Evolutionary conservation across 2,113 vertebrate genomes (phyloP).

Genomic region (Oenanthe oenanthe): DNA sequence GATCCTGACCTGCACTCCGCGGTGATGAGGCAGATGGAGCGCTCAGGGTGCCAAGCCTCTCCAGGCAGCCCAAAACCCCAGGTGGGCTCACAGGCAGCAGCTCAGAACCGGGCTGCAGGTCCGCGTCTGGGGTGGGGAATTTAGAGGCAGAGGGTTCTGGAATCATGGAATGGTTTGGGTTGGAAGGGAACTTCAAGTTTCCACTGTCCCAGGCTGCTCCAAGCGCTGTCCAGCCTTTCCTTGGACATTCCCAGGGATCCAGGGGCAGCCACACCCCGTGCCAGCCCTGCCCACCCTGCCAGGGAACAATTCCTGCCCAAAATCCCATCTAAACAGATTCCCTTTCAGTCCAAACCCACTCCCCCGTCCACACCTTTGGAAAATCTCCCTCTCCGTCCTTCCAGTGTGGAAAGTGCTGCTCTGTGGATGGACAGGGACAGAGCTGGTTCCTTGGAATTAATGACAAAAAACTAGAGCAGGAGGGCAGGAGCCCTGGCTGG

Average conservation of each 20-base stretch:
- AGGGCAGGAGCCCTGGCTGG: neutral
- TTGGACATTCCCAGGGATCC: neutral
- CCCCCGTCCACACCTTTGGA: neutral
- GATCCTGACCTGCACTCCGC: neutral
- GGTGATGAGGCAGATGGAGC: neutral
- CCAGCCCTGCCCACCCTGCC: neutral
- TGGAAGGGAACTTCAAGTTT: neutral
- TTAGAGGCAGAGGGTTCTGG: neutral
- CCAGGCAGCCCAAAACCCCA: accelerated
- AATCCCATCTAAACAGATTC: neutral
- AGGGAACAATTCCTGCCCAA: neutral
- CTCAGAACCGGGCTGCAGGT: neutral
- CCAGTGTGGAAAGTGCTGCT: neutral
- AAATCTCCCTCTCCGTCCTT: neutral
- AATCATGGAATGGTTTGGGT: neutral
- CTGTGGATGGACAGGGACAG: neutral
- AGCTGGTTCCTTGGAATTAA: neutral
- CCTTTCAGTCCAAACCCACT: neutral
- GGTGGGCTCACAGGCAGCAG: neutral
- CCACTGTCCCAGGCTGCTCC: accelerated
- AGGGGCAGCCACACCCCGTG: neutral
- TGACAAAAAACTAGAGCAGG: neutral
- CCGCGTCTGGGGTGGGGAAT: neutral
- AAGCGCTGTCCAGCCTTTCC: neutral
- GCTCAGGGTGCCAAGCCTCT: neutral